Evolutionary conservation across 2,888 invertebrate genomes (phyloP).

Genomic region (Pachydiplax longipennis): DNA sequence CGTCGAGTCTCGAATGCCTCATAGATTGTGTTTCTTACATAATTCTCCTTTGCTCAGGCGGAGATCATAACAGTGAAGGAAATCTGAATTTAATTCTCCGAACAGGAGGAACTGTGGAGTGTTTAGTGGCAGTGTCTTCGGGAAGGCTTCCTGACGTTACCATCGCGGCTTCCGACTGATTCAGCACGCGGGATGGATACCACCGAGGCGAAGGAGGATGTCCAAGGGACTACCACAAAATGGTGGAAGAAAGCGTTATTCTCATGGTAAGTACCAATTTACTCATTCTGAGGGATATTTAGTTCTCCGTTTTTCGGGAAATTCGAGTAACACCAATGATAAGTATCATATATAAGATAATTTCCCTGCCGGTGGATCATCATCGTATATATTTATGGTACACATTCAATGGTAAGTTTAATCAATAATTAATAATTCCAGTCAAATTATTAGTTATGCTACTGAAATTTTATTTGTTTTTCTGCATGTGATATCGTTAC

Average conservation of each 20-base stretch:
- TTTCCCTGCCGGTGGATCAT: too few species aligned
- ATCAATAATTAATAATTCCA: too few species aligned
- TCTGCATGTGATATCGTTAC: too few species aligned
- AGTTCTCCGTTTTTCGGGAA: too few species aligned
- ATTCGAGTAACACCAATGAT: too few species aligned
- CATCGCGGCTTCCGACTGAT: neutral
- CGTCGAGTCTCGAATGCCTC: neutral
- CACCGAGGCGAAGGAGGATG: neutral
- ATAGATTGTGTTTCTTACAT: neutral
- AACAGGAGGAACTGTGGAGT: neutral
- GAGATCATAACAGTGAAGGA: neutral
- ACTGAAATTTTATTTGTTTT: too few species aligned
- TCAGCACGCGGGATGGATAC: neutral
- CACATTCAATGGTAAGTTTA: too few species aligned
- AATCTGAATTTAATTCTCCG: neutral
- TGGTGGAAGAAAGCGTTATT: neutral
- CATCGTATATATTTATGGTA: too few species aligned
- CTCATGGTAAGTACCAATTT: neutral
- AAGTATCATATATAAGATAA: too few species aligned
- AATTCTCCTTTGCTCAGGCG: neutral
- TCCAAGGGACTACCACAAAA: neutral
- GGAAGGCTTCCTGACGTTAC: neutral
- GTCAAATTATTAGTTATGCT: too few species aligned
- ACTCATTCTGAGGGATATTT: too few species aligned
- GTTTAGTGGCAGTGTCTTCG: neutral